phyloP scores from a whole-genome alignment of 2,888 invertebrate genomes.

The Lamellibrachia columna region DNA sequence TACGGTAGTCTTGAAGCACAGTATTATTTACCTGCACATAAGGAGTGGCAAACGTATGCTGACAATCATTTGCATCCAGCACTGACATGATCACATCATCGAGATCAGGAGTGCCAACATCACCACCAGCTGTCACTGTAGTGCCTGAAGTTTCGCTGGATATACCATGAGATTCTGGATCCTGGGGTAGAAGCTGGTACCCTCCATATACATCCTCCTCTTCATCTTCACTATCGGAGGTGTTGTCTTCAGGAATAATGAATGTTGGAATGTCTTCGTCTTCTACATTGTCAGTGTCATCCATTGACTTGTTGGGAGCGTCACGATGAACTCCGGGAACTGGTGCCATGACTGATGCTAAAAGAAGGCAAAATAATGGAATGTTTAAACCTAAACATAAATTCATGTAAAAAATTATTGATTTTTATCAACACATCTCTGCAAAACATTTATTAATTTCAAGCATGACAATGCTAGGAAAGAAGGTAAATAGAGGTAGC shows the following conservation, averaged over 20 bases:
- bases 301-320: background rate
- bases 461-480: too few relatives aligned
- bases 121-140: background rate
- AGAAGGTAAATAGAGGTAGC: too few relatives aligned
- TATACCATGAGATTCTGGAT: background rate
- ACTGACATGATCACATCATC: background rate
- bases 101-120: background rate
- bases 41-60: background rate
- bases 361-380: background rate
- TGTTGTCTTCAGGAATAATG: background rate
- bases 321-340: background rate
- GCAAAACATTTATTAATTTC: too few relatives aligned
- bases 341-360: background rate
- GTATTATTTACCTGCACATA: background rate
- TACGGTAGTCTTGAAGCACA: background rate
- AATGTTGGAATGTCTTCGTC: constrained; percentile 7
- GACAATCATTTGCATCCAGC: background rate
- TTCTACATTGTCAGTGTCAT: background rate
- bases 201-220: background rate
- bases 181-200: background rate
- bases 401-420: too few relatives aligned
- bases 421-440: too few relatives aligned
- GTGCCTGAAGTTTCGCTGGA: background rate
- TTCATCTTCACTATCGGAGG: background rate
- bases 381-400: background rate